Percentiles rank a stretch among this genome's conserved stretches.
These are phyloP conservation scores for Struthidea cinerea DNA, from an alignment of 2,113 vertebrate genomes.

Conservation along the genomic window DNA sequence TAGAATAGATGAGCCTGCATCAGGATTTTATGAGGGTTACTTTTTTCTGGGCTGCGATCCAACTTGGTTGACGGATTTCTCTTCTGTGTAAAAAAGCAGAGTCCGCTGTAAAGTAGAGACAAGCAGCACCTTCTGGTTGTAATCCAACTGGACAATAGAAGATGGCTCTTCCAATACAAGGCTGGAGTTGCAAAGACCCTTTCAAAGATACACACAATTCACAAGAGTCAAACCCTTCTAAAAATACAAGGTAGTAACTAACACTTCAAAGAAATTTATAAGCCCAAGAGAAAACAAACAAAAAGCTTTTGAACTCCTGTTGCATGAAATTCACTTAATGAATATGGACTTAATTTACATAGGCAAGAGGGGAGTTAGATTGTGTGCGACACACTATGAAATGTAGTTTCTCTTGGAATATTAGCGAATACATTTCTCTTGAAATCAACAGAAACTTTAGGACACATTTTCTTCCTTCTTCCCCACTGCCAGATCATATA, in stretches of 20 bases:
- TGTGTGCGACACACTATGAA: not conserved
- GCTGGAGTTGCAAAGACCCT: constrained; percentile 88
- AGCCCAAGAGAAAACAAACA: not conserved
- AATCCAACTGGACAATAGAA: constrained; percentile 91
- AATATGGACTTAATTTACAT: not conserved
- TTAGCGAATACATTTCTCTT: not conserved
- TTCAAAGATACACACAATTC: not conserved
- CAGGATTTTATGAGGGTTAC: constrained; percentile 66
- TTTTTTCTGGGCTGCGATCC: constrained; percentile 89
- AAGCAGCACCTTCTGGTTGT: constrained; percentile 90
- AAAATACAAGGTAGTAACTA: not conserved
- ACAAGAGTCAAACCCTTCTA: not conserved
- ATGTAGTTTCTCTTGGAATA: not conserved
- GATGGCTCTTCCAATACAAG: constrained; percentile 87
- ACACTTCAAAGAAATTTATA: not conserved
- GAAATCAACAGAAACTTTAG: not conserved
- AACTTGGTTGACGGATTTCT: constrained; percentile 82
- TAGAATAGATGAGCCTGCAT: not conserved
- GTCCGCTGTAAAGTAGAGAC: constrained; percentile 87
- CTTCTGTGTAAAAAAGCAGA: constrained; percentile 89
- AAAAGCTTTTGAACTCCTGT: not conserved
- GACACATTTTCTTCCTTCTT: not conserved
- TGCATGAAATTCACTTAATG: not conserved
- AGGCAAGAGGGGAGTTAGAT: not conserved
- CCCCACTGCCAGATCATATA: not conserved